Evolutionary conservation across 2,888 invertebrate genomes (phyloP), one percentile per base, ranked within the genome.

Genomic region (Byasa hedistus): DNA sequence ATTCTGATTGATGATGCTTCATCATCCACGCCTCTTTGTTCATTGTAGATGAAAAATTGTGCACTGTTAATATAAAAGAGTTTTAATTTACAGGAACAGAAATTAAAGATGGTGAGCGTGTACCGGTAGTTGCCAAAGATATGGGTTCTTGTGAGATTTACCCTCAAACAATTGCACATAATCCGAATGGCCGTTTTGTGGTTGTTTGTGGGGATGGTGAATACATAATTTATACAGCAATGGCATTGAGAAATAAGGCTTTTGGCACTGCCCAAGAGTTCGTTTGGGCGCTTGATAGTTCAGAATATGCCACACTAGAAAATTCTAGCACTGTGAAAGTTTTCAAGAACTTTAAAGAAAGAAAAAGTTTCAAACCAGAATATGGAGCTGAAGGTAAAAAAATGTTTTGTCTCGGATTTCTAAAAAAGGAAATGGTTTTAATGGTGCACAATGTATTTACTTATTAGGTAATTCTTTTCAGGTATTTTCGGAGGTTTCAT

Each of bases 131-230:
- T 3, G 97, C 99, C 0, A 99, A 99, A 84, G 99, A 99, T 80
- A 98, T 99, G 97, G 99, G 99, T 1, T 97, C 98, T 8, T 99
- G 99, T 84, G 99, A 99, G 89, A 98, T 99, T 70, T 99, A 99
- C 85, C 99, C 99, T 0, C 99, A 99, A 83, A 98, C 98, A 0
- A 97, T 99, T 71, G 96, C 97, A 36, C 99, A 99, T 86, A 99
- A 99, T 89, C 98, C 99, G 0, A 99, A 99, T 85, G 99, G 99
- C 21, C 95, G 98, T 36, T 95, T 95, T 72, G 93, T 94, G 5
- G 99, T 99, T 0, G 99, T 99, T 2, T 99, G 99, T 81, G 99
- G 99, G 1, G 99, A 99, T 86, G 99, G 99, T 19, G 99, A 99
- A 85, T 99, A 99, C 86, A 99, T 99, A 60, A 99, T 99, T 76